Conservation (phyloP, 2,797 vertebrate genomes). For the Allobates femoralis region DNA sequence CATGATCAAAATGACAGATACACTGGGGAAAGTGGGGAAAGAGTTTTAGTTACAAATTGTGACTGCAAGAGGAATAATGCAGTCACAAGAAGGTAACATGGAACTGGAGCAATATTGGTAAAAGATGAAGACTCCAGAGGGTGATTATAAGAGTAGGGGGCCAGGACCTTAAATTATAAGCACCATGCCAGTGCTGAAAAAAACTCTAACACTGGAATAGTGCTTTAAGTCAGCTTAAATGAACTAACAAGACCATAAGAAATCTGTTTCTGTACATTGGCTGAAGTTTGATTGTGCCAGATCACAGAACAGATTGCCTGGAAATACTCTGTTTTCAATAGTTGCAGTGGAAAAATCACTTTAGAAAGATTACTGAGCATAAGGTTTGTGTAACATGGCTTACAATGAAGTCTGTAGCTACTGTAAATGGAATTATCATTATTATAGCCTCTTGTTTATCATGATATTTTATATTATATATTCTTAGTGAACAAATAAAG, state of each 20-base stretch:
- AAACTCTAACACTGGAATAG: no score
- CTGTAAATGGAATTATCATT: not conserved
- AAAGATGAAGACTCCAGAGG: no score
- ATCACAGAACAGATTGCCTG: not conserved
- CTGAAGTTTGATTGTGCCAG: not conserved
- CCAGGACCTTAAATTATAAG: no score
- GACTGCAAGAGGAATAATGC: not conserved
- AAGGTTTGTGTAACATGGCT: not conserved
- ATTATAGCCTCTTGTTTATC: no score
- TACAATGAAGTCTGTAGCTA: not conserved
- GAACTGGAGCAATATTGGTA: no score
- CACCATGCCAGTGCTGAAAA: no score
- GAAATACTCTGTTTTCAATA: slow-evolving; percentile 3
- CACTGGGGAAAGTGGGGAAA: not conserved
- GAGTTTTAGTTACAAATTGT: not conserved
- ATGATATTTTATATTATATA: no score
- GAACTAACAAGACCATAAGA: not conserved
- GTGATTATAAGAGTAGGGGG: no score
- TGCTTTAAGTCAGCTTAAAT: not conserved
- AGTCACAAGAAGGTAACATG: not conserved
- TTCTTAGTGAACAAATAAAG: no score
- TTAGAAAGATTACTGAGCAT: not conserved
- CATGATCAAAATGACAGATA: not conserved
- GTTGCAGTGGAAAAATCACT: not conserved
- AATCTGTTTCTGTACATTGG: not conserved